A percentile compares a stretch with the other conserved stretches of the same genome.
Conservation (phyloP, 2,797 vertebrate species). For the Anguilla obscura region DNA sequence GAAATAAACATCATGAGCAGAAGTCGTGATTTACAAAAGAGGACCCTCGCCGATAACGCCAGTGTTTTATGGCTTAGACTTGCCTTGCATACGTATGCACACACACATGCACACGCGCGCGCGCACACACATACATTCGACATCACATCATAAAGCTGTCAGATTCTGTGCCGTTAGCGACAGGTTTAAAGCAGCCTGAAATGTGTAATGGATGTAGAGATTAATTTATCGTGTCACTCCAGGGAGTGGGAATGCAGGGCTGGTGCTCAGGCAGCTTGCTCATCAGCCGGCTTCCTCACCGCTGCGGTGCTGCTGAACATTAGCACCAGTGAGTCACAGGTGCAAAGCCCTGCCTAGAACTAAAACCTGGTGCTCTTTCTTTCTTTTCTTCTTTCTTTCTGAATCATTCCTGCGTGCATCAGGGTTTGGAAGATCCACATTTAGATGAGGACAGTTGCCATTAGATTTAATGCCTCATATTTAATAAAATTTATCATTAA, state of each 20-base stretch:
- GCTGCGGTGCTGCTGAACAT: slow-evolving; percentile 46
- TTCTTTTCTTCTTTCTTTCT: not conserved
- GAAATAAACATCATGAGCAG: not conserved
- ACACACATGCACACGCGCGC: not conserved
- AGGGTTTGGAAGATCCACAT: not conserved
- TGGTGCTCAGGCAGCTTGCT: slow-evolving; percentile 51
- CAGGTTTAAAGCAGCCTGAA: slow-evolving; percentile 53
- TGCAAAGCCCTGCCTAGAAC: slow-evolving; percentile 21
- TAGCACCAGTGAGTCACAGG: slow-evolving; percentile 46
- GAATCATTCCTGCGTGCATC: slow-evolving; percentile 28
- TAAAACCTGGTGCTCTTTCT: not conserved
- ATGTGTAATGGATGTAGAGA: slow-evolving; percentile 52
- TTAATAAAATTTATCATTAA: not conserved
- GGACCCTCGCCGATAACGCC: not conserved
- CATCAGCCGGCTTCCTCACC: slow-evolving; percentile 51
- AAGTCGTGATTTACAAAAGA: slow-evolving; percentile 15
- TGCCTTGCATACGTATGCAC: slow-evolving; percentile 31
- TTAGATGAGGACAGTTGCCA: not conserved
- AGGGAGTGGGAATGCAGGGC: slow-evolving; percentile 35
- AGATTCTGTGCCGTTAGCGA: slow-evolving; percentile 45
- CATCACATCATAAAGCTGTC: slow-evolving; percentile 51
- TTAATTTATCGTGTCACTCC: slow-evolving; percentile 57
- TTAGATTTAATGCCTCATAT: not conserved
- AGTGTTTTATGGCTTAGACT: slow-evolving; percentile 11
- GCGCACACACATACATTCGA: not conserved